Conservation (phyloP, 2,888 invertebrate species). For the Deilephila porcellus region DNA sequence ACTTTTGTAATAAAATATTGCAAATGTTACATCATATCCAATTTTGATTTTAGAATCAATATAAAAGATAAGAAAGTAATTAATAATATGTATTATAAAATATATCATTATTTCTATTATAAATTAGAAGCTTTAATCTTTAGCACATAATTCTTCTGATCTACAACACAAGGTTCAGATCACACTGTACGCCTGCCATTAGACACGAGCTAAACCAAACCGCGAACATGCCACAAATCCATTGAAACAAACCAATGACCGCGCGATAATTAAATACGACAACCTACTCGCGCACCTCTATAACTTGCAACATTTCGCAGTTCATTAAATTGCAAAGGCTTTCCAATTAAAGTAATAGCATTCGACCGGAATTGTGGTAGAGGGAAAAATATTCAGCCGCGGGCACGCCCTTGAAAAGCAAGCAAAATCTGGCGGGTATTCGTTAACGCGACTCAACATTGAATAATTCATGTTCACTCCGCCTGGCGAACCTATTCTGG, state of each 20-base stretch:
- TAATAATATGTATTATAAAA: too few relatives aligned
- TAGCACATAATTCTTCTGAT: too few relatives aligned
- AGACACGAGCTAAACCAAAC: neutral
- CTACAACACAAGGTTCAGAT: neutral
- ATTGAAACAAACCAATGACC: neutral
- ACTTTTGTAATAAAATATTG: too few relatives aligned
- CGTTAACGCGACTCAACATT: constrained; percentile 56
- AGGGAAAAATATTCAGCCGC: constrained; percentile 41
- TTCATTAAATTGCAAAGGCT: constrained; percentile 2
- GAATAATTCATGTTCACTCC: constrained; percentile 62
- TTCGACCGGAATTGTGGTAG: constrained; percentile 5
- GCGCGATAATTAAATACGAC: constrained; percentile 14
- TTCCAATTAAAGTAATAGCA: constrained; percentile 30
- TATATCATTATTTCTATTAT: too few relatives aligned
- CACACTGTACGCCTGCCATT: neutral
- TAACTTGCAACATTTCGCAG: neutral
- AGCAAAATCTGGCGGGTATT: constrained; percentile 54
- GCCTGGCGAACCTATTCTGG: constrained; percentile 47
- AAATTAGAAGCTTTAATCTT: too few relatives aligned
- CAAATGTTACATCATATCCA: too few relatives aligned
- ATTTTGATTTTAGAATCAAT: too few relatives aligned
- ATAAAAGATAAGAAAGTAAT: too few relatives aligned
- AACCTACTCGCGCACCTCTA: constrained; percentile 1
- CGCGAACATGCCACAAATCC: neutral
- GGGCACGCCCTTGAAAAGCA: constrained; percentile 58